These are phyloP conservation scores for Pemphredon lugubris DNA, from an alignment of 2,888 invertebrate genomes.

Conservation along the genomic window DNA sequence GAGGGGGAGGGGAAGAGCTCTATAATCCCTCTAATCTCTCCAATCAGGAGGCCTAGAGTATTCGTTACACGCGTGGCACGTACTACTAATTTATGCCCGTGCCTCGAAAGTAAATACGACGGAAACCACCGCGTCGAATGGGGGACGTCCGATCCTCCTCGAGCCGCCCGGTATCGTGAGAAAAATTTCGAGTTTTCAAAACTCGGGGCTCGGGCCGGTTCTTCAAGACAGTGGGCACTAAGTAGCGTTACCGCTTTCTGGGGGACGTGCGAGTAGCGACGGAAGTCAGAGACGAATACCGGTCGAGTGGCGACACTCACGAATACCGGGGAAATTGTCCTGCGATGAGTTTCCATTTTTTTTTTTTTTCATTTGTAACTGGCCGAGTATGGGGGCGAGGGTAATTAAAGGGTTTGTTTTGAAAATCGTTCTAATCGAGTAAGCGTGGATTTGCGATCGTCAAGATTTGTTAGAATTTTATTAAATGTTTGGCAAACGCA, in stretches of 20 bases:
- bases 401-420: too few relatives aligned
- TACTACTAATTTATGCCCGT: slow-evolving; percentile 72
- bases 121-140: slow-evolving; percentile 42
- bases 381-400: too few relatives aligned
- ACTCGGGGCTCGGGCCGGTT: slow-evolving; percentile 12
- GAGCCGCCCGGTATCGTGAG: slow-evolving; percentile 46
- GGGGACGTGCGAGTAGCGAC: too few relatives aligned
- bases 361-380: too few relatives aligned
- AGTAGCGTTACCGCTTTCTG: neutral
- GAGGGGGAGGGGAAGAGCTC: too few relatives aligned
- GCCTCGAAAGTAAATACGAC: slow-evolving; percentile 65
- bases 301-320: too few relatives aligned
- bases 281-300: too few relatives aligned
- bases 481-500: too few relatives aligned
- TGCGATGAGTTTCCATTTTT: too few relatives aligned
- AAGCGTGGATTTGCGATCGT: neutral
- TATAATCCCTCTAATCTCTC: slow-evolving; percentile 66
- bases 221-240: neutral
- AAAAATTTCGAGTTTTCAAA: slow-evolving; percentile 34
- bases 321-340: too few relatives aligned
- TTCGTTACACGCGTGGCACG: slow-evolving; percentile 69
- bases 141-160: slow-evolving; percentile 30
- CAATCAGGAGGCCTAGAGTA: slow-evolving; percentile 61
- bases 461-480: neutral
- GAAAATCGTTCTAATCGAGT: too few relatives aligned